These are phyloP conservation scores for Myiopsitta monachus DNA, from an alignment of 2,113 vertebrate genomes.

Conservation along the genomic window DNA sequence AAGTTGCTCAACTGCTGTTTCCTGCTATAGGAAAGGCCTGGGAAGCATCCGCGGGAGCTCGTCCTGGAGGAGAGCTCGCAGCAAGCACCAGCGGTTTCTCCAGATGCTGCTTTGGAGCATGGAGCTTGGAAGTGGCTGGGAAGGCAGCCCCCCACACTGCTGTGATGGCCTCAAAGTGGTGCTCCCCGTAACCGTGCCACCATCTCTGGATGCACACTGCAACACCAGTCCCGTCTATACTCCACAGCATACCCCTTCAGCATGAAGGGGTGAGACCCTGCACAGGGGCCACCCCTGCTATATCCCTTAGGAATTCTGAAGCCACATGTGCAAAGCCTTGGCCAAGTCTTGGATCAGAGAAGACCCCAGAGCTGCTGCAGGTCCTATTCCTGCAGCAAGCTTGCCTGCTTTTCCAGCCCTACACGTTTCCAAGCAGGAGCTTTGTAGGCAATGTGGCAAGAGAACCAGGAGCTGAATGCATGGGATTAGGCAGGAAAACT, in stretches of 20 bases:
- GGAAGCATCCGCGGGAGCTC: background rate
- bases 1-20: background rate
- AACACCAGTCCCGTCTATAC: background rate
- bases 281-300: accelerated
- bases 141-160: background rate
- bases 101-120: background rate
- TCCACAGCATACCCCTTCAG: background rate
- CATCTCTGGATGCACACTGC: background rate
- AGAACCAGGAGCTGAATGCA: background rate
- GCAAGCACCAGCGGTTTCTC: background rate
- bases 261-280: accelerated
- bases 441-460: accelerated
- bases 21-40: background rate
- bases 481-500: background rate
- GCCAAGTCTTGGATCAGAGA: background rate
- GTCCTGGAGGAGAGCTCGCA: background rate
- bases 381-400: accelerated
- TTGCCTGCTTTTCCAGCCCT: background rate
- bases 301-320: background rate
- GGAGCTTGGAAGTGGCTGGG: background rate
- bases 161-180: background rate
- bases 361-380: background rate
- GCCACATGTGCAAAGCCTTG: background rate
- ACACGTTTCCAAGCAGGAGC: background rate
- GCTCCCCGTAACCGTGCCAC: background rate